Evolutionary conservation across 2,797 vertebrate genomes (phyloP).

Genomic region (Malurus splendens): DNA sequence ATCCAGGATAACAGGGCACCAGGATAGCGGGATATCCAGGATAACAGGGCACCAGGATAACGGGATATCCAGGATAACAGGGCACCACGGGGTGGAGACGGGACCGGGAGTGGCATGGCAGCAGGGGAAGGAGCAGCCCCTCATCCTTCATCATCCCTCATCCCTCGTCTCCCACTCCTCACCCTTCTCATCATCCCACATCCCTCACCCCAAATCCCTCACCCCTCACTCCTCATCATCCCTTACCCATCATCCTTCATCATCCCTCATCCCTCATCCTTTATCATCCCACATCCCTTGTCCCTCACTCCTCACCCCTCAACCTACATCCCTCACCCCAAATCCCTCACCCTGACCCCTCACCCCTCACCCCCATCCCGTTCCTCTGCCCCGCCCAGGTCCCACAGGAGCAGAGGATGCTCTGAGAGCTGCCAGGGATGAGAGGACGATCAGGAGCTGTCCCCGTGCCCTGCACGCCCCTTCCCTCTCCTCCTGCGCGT

Average conservation of each 20-base stretch:
- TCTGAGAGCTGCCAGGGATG: not conserved
- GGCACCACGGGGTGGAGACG: rapidly evolving
- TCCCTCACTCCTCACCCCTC: not conserved
- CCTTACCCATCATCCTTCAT: not conserved
- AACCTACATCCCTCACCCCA: not conserved
- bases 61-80: too few species aligned
- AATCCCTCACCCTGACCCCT: not conserved
- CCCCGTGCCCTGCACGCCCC: rapidly evolving
- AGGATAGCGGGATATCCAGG: not conserved
- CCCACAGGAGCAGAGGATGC: not conserved
- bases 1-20: too few species aligned
- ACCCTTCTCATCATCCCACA: not conserved
- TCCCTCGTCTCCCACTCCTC: not conserved
- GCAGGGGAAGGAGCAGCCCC: not conserved
- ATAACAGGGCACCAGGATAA: too few species aligned
- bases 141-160: not conserved
- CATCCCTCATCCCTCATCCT: too few species aligned
- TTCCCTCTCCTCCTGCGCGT: not conserved
- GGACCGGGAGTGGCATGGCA: not conserved
- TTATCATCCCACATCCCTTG: not conserved
- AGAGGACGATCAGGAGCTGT: not conserved
- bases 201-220: not conserved
- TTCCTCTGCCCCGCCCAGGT: too few species aligned
- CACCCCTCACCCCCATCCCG: too few species aligned
- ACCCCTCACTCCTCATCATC: not conserved